Conservation (phyloP, 1,140 invertebrate species). For the Prorops nasuta region DNA sequence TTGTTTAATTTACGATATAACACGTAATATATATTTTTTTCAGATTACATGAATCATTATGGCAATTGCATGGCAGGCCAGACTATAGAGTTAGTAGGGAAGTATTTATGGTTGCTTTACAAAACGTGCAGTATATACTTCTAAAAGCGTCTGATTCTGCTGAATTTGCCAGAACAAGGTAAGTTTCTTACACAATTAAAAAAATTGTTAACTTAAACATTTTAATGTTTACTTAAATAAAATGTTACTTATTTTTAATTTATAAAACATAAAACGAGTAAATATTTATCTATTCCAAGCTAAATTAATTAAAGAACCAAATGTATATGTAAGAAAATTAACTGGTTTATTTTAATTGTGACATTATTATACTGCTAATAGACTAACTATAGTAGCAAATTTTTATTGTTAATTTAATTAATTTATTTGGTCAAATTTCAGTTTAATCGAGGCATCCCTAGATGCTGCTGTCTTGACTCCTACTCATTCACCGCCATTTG, state of each 20-base stretch:
- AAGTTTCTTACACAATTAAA: slow-evolving; percentile 35
- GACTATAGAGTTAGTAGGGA: slow-evolving; percentile 66
- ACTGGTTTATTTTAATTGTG: too few species aligned
- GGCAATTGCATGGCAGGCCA: slow-evolving; percentile 65
- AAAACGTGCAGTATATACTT: slow-evolving; percentile 79
- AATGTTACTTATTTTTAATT: too few species aligned
- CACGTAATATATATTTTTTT: background rate
- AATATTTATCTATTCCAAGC: too few species aligned
- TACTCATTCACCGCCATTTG: slow-evolving; percentile 61
- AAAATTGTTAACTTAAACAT: too few species aligned
- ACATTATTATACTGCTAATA: too few species aligned
- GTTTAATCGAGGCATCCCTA: slow-evolving; percentile 74
- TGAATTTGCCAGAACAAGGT: slow-evolving; percentile 65
- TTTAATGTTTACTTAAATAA: too few species aligned
- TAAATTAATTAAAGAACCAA: too few species aligned
- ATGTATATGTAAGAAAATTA: too few species aligned
- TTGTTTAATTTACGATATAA: background rate
- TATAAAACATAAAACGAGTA: too few species aligned
- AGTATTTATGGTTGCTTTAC: slow-evolving; percentile 85
- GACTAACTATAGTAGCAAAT: too few species aligned
- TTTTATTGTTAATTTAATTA: too few species aligned
- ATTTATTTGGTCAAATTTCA: too few species aligned
- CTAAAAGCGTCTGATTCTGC: slow-evolving; percentile 73
- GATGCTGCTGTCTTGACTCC: slow-evolving; percentile 74
- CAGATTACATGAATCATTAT: slow-evolving; percentile 64